These are phyloP conservation scores for Ophraella communa DNA, from an alignment of 2,888 invertebrate genomes.

Conservation along the genomic window DNA sequence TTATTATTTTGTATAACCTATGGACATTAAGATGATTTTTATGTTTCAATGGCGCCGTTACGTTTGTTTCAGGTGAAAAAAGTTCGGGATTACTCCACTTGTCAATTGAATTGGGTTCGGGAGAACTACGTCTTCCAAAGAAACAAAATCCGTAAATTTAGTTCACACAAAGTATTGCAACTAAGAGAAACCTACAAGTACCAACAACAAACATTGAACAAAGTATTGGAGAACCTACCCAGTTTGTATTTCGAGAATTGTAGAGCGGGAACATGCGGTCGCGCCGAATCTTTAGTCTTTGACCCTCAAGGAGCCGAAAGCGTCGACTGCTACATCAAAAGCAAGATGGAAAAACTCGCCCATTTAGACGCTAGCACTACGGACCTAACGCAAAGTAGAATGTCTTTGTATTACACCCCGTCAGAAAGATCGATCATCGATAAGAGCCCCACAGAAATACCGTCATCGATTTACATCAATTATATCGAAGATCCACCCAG, in stretches of 20 bases:
- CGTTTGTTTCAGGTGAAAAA: slow-evolving; percentile 75
- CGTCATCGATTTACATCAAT: slow-evolving; percentile 71
- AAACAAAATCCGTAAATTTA: slow-evolving; percentile 92
- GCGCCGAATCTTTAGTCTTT: slow-evolving; percentile 77
- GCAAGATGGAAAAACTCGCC: slow-evolving; percentile 69
- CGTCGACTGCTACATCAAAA: slow-evolving; percentile 74
- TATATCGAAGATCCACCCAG: slow-evolving; percentile 64
- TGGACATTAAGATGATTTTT: no score
- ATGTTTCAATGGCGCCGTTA: no score
- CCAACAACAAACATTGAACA: slow-evolving; percentile 93
- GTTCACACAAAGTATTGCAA: slow-evolving; percentile 87
- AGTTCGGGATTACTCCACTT: slow-evolving; percentile 90
- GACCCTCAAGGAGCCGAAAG: slow-evolving; percentile 69
- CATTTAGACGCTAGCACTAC: slow-evolving; percentile 59
- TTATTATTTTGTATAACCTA: no score
- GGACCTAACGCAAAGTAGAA: slow-evolving; percentile 69
- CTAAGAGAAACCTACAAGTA: slow-evolving; percentile 93
- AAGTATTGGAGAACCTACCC: slow-evolving; percentile 90
- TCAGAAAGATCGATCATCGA: slow-evolving; percentile 68
- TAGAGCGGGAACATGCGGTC: slow-evolving; percentile 80
- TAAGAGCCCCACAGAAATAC: slow-evolving; percentile 62
- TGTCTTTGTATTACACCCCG: slow-evolving; percentile 84
- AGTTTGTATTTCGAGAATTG: slow-evolving; percentile 93
- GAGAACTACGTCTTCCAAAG: slow-evolving; percentile 96
- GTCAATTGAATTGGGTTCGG: slow-evolving; percentile 90